Base-by-base conservation (phyloP, 2,113 vertebrate species). In the Carlito syrichta region DNA sequence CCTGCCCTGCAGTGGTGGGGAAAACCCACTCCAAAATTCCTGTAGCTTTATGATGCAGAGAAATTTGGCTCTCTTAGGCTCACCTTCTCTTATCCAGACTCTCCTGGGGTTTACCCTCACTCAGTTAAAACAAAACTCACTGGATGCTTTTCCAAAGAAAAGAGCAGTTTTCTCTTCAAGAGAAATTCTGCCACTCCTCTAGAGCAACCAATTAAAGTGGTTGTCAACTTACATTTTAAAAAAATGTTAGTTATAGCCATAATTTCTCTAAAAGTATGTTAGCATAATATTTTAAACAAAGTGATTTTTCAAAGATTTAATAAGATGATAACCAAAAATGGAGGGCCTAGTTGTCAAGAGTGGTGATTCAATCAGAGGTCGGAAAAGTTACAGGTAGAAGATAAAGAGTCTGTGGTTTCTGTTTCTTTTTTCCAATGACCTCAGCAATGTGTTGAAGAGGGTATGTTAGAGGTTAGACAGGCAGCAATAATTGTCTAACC, bases 21-120 rank as follows among this genome's bases (percentile, higher is more conserved):
- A 25, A 35, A 86, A 63, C 27, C 66, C 91, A 96, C 81, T 97
- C 23, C 58, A 79, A 88, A 95, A 97, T 96, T 97, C 94, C 94
- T 92, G 43, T 82, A 89, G 82, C 91, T 97, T 95, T 56, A 45
- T 68, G 88, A 92, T 90, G 91, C 91, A 68, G 93, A 97, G 76
- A 96, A 96, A 86, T 63, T 92, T 96, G 95, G 81, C 90, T 76
- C 3, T 82, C 30, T 45, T 25, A 86, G 45, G 83, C 38, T 74
- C 11, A 63, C 63, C 32, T 17, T 93, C 78, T 92, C 30, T 62
- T 2, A 3, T 58, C 54, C 40, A 77, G 40, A 86, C 71, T 97
- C 60, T 78, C 74, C 78, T 89, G 50, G 32, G 20, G 54, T 93
- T 45, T 81, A 12, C 13, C 30, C 22, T 82, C 60, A 13, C 27